phyloP scores from a whole-genome alignment of 2,797 vertebrate genomes.

The Pangasius djambal region DNA sequence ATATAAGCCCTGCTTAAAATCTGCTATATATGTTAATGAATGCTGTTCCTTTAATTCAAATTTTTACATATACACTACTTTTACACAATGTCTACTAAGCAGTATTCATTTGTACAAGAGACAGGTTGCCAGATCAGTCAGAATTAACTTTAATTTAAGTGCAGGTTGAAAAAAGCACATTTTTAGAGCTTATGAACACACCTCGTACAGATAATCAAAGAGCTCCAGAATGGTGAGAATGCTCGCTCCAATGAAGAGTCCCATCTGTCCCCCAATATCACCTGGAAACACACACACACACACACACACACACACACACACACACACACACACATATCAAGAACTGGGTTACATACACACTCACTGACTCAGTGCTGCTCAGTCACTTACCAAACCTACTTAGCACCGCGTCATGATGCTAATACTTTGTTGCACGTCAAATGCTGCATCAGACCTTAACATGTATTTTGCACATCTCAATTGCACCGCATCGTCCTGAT shows the following conservation, averaged over 20 bases:
- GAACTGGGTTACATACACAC: neutral
- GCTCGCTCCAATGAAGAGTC: slow-evolving; percentile 96
- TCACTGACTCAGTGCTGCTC: neutral
- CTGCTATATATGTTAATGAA: neutral
- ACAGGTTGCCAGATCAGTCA: slow-evolving; percentile 15
- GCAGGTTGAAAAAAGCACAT: neutral
- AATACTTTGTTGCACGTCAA: neutral
- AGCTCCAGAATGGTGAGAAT: slow-evolving; percentile 96
- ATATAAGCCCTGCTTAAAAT: neutral
- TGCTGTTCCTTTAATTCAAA: neutral
- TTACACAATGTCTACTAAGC: neutral
- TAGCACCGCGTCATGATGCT: neutral
- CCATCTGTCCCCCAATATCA: slow-evolving; percentile 99
- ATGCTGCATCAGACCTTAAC: neutral
- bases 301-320: neutral
- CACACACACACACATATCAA: neutral
- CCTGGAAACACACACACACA: slow-evolving; percentile 73
- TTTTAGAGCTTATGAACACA: slow-evolving; percentile 63
- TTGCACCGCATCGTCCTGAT: neutral
- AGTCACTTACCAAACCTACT: neutral
- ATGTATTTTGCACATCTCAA: neutral
- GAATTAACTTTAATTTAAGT: neutral
- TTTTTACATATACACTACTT: neutral
- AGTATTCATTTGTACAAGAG: neutral
- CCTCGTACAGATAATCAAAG: slow-evolving; percentile 98